Conservation (phyloP, 1,140 invertebrate species). For the Caerostris extrusa region DNA sequence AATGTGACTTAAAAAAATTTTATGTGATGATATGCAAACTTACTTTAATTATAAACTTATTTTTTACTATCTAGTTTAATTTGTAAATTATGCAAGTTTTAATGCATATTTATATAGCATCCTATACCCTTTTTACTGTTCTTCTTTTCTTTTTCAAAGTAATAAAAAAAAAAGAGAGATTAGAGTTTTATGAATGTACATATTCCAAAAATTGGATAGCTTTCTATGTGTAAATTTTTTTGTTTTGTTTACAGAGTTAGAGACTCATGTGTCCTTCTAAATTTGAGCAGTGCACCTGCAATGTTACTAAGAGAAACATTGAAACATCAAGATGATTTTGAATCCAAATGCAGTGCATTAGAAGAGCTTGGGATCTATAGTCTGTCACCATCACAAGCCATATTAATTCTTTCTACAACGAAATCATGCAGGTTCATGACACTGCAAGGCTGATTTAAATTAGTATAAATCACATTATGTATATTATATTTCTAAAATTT, state of each 20-base stretch:
- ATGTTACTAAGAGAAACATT: constrained; percentile 88
- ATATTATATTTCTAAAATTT: neutral
- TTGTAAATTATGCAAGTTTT: no score
- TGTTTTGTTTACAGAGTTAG: constrained; percentile 85
- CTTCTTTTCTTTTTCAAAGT: no score
- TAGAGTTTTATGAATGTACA: no score
- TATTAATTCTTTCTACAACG: constrained; percentile 75
- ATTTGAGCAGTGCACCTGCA: constrained; percentile 88
- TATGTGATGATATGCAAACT: no score
- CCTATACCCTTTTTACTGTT: neutral
- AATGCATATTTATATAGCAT: neutral
- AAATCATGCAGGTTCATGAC: constrained; percentile 57
- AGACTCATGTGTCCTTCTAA: constrained; percentile 90
- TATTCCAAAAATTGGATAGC: neutral
- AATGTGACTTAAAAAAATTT: no score
- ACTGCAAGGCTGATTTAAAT: neutral
- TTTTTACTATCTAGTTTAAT: no score
- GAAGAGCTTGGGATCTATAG: constrained; percentile 77
- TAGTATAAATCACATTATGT: neutral
- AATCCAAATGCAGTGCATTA: constrained; percentile 73
- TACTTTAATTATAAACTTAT: no score
- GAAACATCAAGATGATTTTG: constrained; percentile 78
- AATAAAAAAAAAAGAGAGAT: no score
- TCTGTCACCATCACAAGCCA: constrained; percentile 76
- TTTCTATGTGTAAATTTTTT: neutral